These are phyloP conservation scores for Stictonetta naevosa DNA, from an alignment of 2,113 vertebrate genomes.

Conservation along the genomic window DNA sequence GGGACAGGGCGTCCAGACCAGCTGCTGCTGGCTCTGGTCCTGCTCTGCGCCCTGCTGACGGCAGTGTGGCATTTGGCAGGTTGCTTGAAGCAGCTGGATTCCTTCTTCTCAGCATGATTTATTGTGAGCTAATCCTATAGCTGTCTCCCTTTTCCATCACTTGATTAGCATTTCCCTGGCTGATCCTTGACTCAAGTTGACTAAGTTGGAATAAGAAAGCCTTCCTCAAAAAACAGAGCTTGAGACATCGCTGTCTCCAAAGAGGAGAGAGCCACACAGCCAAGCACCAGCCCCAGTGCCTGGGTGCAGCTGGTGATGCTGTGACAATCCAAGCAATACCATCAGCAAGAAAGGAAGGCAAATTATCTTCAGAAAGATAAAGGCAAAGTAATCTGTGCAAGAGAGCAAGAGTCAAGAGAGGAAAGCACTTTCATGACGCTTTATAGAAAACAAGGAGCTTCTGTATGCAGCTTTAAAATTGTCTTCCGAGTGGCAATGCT, in stretches of 20 bases:
- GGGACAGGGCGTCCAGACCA: background rate
- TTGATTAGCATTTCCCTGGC: conserved; percentile 25
- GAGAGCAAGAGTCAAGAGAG: background rate
- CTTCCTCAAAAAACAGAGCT: background rate
- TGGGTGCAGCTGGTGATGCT: background rate
- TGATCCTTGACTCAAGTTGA: background rate
- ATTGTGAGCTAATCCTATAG: conserved; percentile 1
- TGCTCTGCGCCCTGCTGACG: background rate
- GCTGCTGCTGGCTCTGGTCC: conserved; percentile 7
- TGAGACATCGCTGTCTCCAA: background rate
- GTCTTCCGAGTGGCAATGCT: background rate
- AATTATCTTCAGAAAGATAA: background rate
- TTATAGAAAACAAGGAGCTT: background rate
- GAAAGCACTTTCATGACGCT: background rate
- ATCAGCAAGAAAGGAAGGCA: background rate
- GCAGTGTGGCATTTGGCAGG: conserved; percentile 26
- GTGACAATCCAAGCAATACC: background rate
- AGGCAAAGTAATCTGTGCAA: background rate
- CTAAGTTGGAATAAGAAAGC: background rate
- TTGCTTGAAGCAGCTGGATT: conserved; percentile 32
- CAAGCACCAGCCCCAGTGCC: background rate
- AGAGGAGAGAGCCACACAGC: background rate
- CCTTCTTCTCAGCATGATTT: conserved; percentile 27
- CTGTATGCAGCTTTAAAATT: background rate
- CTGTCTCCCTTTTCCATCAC: conserved; percentile 23